Base-by-base conservation (phyloP, 2,888 invertebrate species). In the Tachystola acroxantha region DNA sequence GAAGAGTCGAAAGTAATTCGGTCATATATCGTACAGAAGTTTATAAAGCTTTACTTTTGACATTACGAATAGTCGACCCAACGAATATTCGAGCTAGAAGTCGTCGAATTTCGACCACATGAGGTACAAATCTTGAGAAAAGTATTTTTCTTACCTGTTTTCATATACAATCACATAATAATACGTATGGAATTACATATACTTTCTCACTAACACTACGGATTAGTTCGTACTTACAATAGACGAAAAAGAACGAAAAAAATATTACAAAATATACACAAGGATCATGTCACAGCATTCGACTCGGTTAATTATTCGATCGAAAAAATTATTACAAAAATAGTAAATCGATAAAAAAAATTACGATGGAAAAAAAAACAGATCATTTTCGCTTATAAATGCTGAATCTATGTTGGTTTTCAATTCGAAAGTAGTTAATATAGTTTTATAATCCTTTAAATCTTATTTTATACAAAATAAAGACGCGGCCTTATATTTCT, bases 221-320 rank as follows among this genome's bases (percentile, higher is more conserved):
- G 34, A 45, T 56, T 53, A 63, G 50, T 59, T 57, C 48, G 53
- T 65, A 65, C 63, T 60, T 66, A 66, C 57, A 61, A 37, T 10
- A 27, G 48, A 53, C 45, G 48, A 53, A 39, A 42, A 42, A 53
- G 56, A 53, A 42, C 52, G 56, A 53, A 50, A 56, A 49, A 56
- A 56, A 53, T 67, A 73, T 68, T 70, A 77, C 76, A 76, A 75
- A 73, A 77, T 75, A 75, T 77, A 77, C 75, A 77, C 43, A 45
- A 42, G 32, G 32, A 36, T 40, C 39, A 34, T 34, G 32, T 35
- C 14, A 28, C 9, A 7, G 12, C 7, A 39, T 42, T 45, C 44
- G 43, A 46, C 45, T 46, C 36, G 34, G 14, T 24, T 31, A 32
- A 29, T 14, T n/a, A 29, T 43, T 44, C 37, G 32, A 28, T 44